phyloP scores from a whole-genome alignment of 2,797 vertebrate genomes.

The Prunella strophiata region DNA sequence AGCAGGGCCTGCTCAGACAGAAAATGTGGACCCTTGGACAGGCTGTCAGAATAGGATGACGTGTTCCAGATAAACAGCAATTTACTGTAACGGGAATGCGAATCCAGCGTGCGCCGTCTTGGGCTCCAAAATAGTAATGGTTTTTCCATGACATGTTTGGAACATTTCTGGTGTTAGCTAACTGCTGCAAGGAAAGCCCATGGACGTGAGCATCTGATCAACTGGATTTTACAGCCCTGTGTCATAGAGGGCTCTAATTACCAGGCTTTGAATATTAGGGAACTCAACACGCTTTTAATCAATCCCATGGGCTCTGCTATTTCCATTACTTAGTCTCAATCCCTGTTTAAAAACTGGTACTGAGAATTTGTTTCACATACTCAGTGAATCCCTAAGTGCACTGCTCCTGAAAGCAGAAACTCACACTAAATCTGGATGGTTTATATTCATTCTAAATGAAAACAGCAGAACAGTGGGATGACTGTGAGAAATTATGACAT shows the following conservation, averaged over 20 bases:
- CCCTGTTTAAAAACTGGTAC: neutral
- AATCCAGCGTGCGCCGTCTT: neutral
- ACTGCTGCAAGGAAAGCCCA: conserved; percentile 3
- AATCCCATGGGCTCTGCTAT: conserved; percentile 8
- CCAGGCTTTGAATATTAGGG: neutral
- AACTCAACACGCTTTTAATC: conserved; percentile 11
- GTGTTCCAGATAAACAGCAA: neutral
- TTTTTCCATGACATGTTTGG: conserved; percentile 45
- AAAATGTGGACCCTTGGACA: neutral
- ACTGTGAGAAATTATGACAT: conserved; percentile 36
- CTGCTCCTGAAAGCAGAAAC: conserved; percentile 19
- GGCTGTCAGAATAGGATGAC: neutral
- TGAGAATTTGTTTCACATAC: conserved; percentile 25
- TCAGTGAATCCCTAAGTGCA: conserved; percentile 29
- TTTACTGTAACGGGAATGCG: neutral
- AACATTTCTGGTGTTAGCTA: conserved; percentile 13
- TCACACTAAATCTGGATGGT: neutral
- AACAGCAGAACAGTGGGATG: conserved; percentile 37
- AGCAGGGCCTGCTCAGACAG: neutral
- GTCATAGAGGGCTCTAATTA: conserved; percentile 24
- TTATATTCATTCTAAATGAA: conserved; percentile 18
- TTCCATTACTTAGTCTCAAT: conserved; percentile 40
- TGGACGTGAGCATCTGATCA: conserved; percentile 26
- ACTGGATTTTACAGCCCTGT: neutral
- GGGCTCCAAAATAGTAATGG: neutral